phyloP scores from a whole-genome alignment of 2,888 invertebrate species.

The Blera fallax region DNA sequence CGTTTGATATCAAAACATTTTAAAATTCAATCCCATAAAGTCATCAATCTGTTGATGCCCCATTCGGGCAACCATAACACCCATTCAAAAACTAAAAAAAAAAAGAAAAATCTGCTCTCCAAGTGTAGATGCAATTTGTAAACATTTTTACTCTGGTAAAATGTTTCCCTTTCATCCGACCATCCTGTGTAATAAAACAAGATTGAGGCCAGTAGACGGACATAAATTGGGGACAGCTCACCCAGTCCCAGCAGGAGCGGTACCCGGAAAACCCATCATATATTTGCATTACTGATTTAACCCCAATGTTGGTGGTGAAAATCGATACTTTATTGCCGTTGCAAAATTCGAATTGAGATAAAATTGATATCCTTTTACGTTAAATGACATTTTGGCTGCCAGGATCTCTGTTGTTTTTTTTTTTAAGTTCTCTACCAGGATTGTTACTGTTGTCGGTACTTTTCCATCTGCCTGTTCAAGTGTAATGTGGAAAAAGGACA shows the following conservation, averaged over 20 bases:
- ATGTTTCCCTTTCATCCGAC: neutral
- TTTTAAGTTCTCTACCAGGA: conserved; percentile 40
- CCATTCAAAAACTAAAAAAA: conserved; percentile 42
- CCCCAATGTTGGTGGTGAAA: conserved; percentile 70
- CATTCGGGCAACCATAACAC: conserved; percentile 51
- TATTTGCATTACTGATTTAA: conserved; percentile 73
- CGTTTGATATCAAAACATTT: conserved; percentile 61
- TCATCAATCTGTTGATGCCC: conserved; percentile 67
- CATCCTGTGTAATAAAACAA: conserved; percentile 58
- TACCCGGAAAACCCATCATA: conserved; percentile 60
- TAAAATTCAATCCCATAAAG: conserved; percentile 67
- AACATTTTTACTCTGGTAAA: conserved; percentile 50
- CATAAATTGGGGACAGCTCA: conserved; percentile 57
- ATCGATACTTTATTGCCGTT: conserved; percentile 73
- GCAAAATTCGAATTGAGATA: conserved; percentile 72
- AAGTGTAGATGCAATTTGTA: conserved; percentile 67
- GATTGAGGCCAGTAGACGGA: conserved; percentile 65
- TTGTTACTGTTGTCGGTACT: neutral
- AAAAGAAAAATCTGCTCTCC: conserved; percentile 20
- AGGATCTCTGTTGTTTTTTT: conserved; percentile 23
- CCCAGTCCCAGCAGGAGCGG: neutral
- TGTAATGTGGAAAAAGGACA: conserved; percentile 45
- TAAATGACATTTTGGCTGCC: conserved; percentile 71
- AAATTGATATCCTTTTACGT: conserved; percentile 72
- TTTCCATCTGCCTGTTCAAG: neutral